Base-by-base conservation (phyloP, 2,888 invertebrate genomes). In the Anoncus sp. region DNA sequence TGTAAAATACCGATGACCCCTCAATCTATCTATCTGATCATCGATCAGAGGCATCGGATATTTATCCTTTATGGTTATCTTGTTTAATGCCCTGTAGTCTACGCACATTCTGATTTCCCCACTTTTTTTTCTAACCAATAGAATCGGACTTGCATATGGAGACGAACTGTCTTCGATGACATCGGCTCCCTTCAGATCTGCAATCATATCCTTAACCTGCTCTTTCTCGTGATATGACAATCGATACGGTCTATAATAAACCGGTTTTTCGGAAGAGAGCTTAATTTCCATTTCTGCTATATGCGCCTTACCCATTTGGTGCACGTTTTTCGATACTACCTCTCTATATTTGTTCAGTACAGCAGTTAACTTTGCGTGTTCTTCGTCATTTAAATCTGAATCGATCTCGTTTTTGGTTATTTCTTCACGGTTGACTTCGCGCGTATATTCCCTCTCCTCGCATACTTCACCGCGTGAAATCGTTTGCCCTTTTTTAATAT, bases 21-120 rank as follows among this genome's bases (percentile, higher is more conserved):
- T 72, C 18, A 90, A 49, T 10, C 82, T 72, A 40, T 87, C 86
- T 6, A 89, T n/a, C 66, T 89, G 81, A 49, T 91, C 90, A 35
- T 89, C 87, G 2, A 91, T 86, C 18, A 83, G 82, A 5, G 90
- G 87, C 78, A 89, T 80, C 0, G 88, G 88, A 70, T 87, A 86
- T 20, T 83, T 78, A 63, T 89, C 87, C 9, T 87, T 86, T 0
- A 86, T 76, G 0, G 89, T 90, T 1, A 82, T 75, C 5, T 69
- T 65, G 70, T 90, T 90, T 1, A 90, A 43, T 6, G 43, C 31
- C 3, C 88, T 70, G 31, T 80, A 89, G 69, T 85, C 86, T 3
- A 87, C 45, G 55, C 84, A 84, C 38, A 85, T 53, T 12, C 85
- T 62, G 20, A 81, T 40, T 66, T 82, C 81, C 10, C 80, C 82